phyloP scores from a whole-genome alignment of 2,888 invertebrate species.

The Parnassius smintheus region DNA sequence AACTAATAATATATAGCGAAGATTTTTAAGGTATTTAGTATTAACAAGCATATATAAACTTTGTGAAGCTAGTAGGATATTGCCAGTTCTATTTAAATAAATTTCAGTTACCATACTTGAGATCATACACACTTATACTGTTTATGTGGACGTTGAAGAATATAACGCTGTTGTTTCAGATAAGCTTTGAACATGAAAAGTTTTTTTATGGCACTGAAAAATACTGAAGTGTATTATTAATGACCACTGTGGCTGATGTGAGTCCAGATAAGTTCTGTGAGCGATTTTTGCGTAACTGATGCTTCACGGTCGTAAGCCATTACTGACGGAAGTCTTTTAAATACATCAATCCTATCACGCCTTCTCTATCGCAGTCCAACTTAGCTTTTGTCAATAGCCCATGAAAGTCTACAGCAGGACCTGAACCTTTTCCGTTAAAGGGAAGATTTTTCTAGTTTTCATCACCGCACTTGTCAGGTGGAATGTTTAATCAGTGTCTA shows the following conservation, averaged over 20 bases:
- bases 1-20: too few relatives aligned
- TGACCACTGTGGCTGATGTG: background rate
- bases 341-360: background rate
- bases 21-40: too few relatives aligned
- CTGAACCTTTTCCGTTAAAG: too few relatives aligned
- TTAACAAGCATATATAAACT: too few relatives aligned
- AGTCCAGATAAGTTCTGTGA: background rate
- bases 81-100: background rate
- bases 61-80: too few relatives aligned
- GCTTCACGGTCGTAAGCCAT: too few relatives aligned
- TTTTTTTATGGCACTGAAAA: conserved; percentile 2
- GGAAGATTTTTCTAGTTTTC: too few relatives aligned
- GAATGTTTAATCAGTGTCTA: too few relatives aligned
- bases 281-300: too few relatives aligned
- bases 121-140: background rate
- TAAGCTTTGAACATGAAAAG: conserved; percentile 6
- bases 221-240: conserved; percentile 7
- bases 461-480: too few relatives aligned
- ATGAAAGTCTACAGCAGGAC: too few relatives aligned
- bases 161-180: background rate
- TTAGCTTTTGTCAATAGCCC: too few relatives aligned
- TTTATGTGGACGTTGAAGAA: conserved; percentile 2
- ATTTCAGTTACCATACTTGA: background rate
- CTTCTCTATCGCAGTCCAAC: background rate
- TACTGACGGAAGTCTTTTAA: background rate